Evolutionary conservation across 2,113 vertebrate genomes (phyloP).

Genomic region (Xenopus tropicalis): DNA sequence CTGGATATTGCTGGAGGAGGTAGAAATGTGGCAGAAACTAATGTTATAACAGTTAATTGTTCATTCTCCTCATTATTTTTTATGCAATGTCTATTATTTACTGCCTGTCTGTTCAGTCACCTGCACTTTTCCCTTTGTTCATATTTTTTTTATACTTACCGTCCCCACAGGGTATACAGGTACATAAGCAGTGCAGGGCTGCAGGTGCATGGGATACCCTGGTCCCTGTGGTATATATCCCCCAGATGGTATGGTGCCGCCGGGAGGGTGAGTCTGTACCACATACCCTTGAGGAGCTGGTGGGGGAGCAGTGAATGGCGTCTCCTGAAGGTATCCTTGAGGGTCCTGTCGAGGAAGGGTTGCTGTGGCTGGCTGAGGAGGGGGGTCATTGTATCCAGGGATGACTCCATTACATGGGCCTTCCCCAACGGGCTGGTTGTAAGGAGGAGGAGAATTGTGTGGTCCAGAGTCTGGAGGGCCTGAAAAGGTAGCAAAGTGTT

Average conservation of each 20-base stretch:
- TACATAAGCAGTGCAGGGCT: constrained; percentile 88
- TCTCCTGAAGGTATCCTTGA: constrained; percentile 74
- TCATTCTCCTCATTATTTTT: too few species aligned
- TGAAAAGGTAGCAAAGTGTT: constrained; percentile 45
- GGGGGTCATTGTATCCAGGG: constrained; percentile 45
- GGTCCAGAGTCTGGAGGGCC: constrained; percentile 75
- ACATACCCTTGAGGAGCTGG: constrained; percentile 72
- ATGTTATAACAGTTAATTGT: neutral
- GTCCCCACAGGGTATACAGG: constrained; percentile 83
- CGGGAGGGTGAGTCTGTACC: constrained; percentile 75
- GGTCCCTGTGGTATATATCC: constrained; percentile 73
- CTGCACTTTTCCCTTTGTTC: neutral
- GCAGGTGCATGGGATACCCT: constrained; percentile 83
- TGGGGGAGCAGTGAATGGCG: constrained; percentile 66
- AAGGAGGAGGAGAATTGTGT: constrained; percentile 79
- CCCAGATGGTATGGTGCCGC: constrained; percentile 69
- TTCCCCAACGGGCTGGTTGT: constrained; percentile 60
- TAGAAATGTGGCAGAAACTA: neutral
- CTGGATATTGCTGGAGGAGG: constrained; percentile 43
- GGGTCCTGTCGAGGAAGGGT: constrained; percentile 66
- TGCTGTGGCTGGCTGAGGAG: constrained; percentile 57
- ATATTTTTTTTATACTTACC: constrained; percentile 53
- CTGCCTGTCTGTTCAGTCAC: neutral
- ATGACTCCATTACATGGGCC: constrained; percentile 46
- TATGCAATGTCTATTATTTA: too few species aligned